Percentiles rank a stretch among this genome's conserved stretches.
Evolutionary conservation across 1,140 invertebrate species (phyloP).

Genomic region (Aphelinus certus): DNA sequence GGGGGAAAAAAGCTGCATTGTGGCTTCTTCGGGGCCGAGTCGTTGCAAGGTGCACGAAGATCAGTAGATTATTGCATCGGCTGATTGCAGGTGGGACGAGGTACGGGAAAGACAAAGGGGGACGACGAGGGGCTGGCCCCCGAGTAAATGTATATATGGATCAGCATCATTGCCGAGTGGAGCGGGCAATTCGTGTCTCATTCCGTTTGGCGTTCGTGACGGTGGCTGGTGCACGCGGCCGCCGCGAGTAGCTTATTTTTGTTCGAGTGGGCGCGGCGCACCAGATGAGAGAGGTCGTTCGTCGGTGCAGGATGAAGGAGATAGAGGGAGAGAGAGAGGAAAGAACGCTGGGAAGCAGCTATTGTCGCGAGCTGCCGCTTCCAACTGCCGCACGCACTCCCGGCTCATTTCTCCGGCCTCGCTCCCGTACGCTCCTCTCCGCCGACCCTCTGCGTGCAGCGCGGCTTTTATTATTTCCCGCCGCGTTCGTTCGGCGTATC

Average conservation of each 20-base stretch:
- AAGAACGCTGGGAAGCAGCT: slow-evolving; percentile 57
- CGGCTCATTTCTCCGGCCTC: slow-evolving; percentile 6
- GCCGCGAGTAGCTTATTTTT: slow-evolving; percentile 45
- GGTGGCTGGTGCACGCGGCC: slow-evolving; percentile 39
- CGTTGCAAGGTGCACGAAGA: no score
- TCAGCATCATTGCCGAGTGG: slow-evolving; percentile 35
- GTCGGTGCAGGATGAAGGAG: background rate
- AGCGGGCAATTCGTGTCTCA: slow-evolving; percentile 10
- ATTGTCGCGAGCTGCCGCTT: slow-evolving; percentile 53
- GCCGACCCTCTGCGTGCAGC: no score
- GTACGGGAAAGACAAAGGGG: background rate
- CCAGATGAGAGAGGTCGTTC: slow-evolving; percentile 55
- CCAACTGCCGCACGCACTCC: slow-evolving; percentile 44
- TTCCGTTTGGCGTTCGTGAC: slow-evolving; percentile 41
- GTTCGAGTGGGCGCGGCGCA: slow-evolving; percentile 58
- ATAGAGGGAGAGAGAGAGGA: background rate
- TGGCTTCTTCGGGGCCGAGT: no score
- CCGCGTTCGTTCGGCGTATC: background rate
- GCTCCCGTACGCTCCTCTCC: background rate
- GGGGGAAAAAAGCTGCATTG: no score
- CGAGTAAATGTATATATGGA: background rate
- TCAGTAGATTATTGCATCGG: no score
- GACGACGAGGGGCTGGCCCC: background rate
- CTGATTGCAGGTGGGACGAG: no score
- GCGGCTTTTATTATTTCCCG: slow-evolving; percentile 14